Evolutionary conservation across 2,113 vertebrate species (phyloP), one percentile per base, ranked within the genome.

Genomic region (Gallinago jamesoni): DNA sequence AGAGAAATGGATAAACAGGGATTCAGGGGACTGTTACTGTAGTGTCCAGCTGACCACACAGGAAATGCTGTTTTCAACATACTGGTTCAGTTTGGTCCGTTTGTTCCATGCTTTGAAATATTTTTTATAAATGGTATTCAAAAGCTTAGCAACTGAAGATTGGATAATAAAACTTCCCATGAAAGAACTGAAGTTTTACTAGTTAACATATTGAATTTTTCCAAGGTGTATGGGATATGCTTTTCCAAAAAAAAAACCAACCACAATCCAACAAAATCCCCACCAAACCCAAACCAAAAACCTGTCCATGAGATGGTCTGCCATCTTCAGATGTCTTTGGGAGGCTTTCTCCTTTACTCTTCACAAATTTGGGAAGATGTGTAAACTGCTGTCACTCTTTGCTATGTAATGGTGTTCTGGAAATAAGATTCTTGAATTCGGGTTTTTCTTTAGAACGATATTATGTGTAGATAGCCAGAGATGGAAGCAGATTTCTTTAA

Each of bases 41-140:
- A 74, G 7, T 41, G 2, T 53, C 5, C 9, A 43, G 21, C 22
- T 55, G n/a, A 7, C 67, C 1, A 1, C 3, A 2, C 16, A 30
- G 31, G 10, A 70, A 68, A 66, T 59, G 19, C 19, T 2, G 0
- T 37, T 19, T 19, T 63, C 31, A 63, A 23, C 7, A 2, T 67
- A 13, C 8, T 14, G 37, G 7, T 77, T 89, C 20, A 17, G 12
- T 77, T 81, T 62, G 5, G 16, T 72, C 25, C 28, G 2, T 53
- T n/a, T 53, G 16, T 63, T 78, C 21, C 3, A 2, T 10, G 21
- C 14, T 56, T 81, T 37, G 28, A 39, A 6, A 7, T 25, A 31
- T 53, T 35, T 53, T 74, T 27, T n/a, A 14, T 18, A 43, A 20
- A 0, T 24, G 9, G 37, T 68, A 19, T 18, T 55, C 2, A 43